Percentiles rank a stretch among this genome's conserved stretches.
Conservation (phyloP, 2,113 vertebrate genomes). For the Lophochroa leadbeateri region DNA sequence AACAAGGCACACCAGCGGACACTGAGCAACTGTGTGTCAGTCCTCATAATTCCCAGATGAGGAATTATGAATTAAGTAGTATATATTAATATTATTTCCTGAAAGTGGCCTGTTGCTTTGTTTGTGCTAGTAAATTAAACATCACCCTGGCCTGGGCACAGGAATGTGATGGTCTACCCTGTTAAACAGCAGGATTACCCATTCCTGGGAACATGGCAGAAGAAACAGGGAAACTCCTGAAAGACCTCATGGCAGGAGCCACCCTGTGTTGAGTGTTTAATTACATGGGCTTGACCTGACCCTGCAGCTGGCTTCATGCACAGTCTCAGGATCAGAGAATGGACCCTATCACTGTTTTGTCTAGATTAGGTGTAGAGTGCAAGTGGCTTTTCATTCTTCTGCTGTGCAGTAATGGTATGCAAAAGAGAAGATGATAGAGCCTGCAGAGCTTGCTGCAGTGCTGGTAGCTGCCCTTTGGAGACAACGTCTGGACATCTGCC, state of each 20-base stretch:
- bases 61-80: background rate
- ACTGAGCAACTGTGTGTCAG: background rate
- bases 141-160: background rate
- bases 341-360: background rate
- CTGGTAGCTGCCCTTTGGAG: background rate
- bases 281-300: background rate
- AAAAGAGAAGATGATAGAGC: background rate
- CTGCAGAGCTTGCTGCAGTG: background rate
- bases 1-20: background rate
- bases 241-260: background rate
- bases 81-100: background rate
- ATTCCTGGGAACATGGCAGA: background rate
- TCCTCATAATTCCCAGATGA: background rate
- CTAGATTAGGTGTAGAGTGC: background rate
- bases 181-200: background rate
- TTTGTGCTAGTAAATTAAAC: background rate
- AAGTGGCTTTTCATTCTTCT: background rate
- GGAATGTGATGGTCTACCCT: background rate
- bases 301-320: background rate
- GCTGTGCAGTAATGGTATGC: background rate
- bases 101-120: background rate
- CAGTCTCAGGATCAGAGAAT: background rate
- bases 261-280: background rate
- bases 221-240: background rate
- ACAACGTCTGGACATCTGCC: background rate